Conservation (phyloP, 2,113 vertebrate species). For the Lepisosteus oculatus region DNA sequence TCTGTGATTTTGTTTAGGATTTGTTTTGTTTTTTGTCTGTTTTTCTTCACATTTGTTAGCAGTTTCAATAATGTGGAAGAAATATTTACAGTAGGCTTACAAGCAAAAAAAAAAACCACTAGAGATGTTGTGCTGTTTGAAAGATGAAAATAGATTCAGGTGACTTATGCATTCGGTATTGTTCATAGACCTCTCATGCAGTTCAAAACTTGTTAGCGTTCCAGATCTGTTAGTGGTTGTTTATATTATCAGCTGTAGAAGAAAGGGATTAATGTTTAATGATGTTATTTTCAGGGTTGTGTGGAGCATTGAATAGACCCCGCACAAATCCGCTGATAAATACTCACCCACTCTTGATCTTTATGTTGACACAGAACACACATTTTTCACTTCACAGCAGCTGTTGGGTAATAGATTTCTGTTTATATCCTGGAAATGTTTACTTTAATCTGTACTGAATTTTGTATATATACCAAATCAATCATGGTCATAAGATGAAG, state of each 20-base stretch:
- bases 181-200: no score
- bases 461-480: slow-evolving; percentile 45
- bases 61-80: no score
- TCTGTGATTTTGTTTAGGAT: no score
- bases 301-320: neutral
- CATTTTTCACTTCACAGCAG: slow-evolving; percentile 6
- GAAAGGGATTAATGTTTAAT: neutral
- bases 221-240: no score
- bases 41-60: no score
- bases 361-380: neutral
- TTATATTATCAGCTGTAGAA: neutral
- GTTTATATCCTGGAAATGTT: slow-evolving; percentile 46
- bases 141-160: no score
- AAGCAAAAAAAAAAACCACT: no score
- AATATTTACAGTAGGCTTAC: no score
- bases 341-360: neutral
- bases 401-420: slow-evolving; percentile 25
- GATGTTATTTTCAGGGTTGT: neutral
- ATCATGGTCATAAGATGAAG: slow-evolving; percentile 1
- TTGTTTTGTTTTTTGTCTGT: no score
- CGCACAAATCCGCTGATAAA: neutral
- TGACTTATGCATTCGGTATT: no score
- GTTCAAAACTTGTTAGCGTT: no score
- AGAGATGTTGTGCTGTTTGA: no score
- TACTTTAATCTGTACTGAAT: slow-evolving; percentile 32